Base-by-base conservation (phyloP, 2,113 vertebrate genomes). In the Aptenodytes forsteri region DNA sequence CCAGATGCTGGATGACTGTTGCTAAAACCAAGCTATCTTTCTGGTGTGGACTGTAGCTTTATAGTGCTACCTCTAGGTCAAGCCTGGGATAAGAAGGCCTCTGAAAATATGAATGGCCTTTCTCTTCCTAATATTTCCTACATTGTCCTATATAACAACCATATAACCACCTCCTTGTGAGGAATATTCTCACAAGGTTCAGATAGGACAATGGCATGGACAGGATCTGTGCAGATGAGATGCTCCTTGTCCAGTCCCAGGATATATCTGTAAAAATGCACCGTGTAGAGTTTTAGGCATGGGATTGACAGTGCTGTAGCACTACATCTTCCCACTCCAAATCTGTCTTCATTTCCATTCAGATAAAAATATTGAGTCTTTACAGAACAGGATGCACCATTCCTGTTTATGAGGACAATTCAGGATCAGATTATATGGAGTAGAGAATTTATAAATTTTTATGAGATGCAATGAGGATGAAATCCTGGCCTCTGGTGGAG, bases 221-320 rank as follows among this genome's bases (percentile, higher is more conserved):
- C 2, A 6, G 59, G 42, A 46, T 76, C 47, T 0, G 0, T 50
- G 22, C 29, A 54, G 44, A 23, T 61, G 32, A 61, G 27, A 38
- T 6, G 22, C 13, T 40, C 16, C 13, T 78, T 40, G 50, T 84
- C 30, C 9, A 44, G 23, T 73, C 40, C 22, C 18, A 42, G 61
- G 5, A 11, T 52, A 3, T 30, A 59, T 65, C 42, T 78, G n/a
- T 54, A 54, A 89, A 87, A 84, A 91, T 27, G 6, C 36, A 36
- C 12, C 2, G 2, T 40, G 36, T 32, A 21, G 32, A 52, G 4
- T 79, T 91, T 67, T 38, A 82, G n/a, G 47, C 20, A 13, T 30
- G 6, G 40, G 30, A 58, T 27, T 77, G 46, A 30, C 64, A 49
- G 16, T 62, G 55, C 30, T 89, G 46, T 54, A 87, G 42, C 36